Evolutionary conservation across 2,888 invertebrate species (phyloP), one percentile per base, ranked within the genome.

Genomic region (Agonopterix arenella): DNA sequence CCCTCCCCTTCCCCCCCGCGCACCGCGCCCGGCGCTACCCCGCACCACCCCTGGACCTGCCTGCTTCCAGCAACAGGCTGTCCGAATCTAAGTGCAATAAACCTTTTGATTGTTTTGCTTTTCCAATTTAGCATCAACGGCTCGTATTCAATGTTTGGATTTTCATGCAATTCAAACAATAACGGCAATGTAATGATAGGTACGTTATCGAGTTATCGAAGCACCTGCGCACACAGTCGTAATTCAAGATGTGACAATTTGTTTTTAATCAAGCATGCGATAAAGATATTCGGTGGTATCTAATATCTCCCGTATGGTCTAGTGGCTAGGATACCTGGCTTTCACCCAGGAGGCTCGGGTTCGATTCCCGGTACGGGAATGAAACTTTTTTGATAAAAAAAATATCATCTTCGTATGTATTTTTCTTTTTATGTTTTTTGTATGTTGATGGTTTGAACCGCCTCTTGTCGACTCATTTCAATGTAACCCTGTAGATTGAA

Each of bases 291-390:
- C 44, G 7, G 10, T 2, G 5, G 9, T 8, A 4, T 36, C 5
- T n/a, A 2, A 10, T 36, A 69, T n/a, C 63, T 89, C 89, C 89
- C 88, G 84, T 90, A 90, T 90, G 89, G 90, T 91, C 91, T 91
- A 91, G 91, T 91, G 91, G 91, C 91, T 91, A 91, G 91, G 91
- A 91, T 91, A 91, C 90, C 91, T 91, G 91, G 91, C 91, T 91
- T 90, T 91, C 91, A 91, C 91, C 91, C 91, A 91, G 91, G 91
- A 92, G 92, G 91, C 92, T 91, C 91, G 91, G 92, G 91, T 92
- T 92, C 91, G 91, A 92, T 91, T 91, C 91, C 91, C 91, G 91
- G 91, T 91, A 91, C 89, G 90, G 90, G 90, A 91, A 90, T 53
- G 8, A 43, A 11, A 11, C 11, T 36, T 45, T 45, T 45, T 45